Percentiles rank a stretch among this genome's conserved stretches.
Evolutionary conservation across 2,888 invertebrate genomes (phyloP).

Genomic region (Coremacera marginata): DNA sequence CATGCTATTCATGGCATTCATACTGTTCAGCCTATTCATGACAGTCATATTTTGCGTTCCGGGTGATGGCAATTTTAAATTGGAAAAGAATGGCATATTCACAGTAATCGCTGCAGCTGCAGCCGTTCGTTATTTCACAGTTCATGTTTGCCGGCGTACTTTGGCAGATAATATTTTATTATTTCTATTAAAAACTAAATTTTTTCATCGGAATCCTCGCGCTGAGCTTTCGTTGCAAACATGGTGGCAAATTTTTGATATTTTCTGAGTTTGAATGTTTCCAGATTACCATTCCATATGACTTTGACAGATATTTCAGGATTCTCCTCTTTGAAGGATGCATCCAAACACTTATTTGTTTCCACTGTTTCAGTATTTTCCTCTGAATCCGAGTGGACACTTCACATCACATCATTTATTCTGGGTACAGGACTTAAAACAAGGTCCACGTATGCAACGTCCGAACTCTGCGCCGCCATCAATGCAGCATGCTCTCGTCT

Average conservation of each 20-base stretch:
- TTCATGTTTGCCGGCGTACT: conserved; percentile 60
- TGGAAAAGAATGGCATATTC: conserved; percentile 31
- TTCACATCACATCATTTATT: conserved; percentile 55
- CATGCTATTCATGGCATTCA: not conserved
- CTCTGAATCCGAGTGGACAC: conserved; percentile 56
- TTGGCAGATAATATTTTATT: conserved; percentile 53
- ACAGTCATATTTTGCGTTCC: not conserved
- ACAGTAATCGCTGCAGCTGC: not conserved
- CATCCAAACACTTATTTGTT: too few relatives aligned
- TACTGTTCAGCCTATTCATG: too few relatives aligned
- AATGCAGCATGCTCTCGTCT: conserved; percentile 51
- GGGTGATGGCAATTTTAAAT: not conserved
- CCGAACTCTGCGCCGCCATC: conserved; percentile 51
- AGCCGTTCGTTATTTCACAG: conserved; percentile 51
- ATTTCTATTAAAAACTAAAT: conserved; percentile 58
- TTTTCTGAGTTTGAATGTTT: conserved; percentile 57
- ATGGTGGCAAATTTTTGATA: conserved; percentile 62
- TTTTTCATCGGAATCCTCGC: conserved; percentile 54
- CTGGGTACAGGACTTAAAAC: conserved; percentile 55
- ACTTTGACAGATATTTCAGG: conserved; percentile 57
- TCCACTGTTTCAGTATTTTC: conserved; percentile 21
- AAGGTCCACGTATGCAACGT: conserved; percentile 57
- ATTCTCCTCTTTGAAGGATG: conserved; percentile 58
- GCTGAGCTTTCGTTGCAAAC: conserved; percentile 57
- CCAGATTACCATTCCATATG: conserved; percentile 59